phyloP scores from a whole-genome alignment of 2,113 vertebrate species.

The Ictidomys tridecemlineatus region DNA sequence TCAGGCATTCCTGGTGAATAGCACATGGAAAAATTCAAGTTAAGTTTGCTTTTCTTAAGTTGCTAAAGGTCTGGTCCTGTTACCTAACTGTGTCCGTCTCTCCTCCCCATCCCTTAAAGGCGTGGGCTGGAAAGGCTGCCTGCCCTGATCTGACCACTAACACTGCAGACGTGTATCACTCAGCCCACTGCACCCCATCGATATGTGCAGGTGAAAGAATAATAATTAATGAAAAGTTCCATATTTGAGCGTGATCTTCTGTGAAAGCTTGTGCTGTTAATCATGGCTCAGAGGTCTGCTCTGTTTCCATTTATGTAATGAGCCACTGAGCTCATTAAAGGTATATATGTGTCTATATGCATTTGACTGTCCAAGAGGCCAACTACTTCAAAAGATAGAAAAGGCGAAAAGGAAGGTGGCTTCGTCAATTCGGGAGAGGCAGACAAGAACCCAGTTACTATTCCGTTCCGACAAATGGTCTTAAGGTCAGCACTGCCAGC shows the following conservation, averaged over 20 bases:
- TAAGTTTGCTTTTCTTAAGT: neutral
- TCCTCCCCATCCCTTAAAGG: neutral
- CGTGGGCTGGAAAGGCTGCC: neutral
- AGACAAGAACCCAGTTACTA: neutral
- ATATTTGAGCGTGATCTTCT: neutral
- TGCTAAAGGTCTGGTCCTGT: neutral
- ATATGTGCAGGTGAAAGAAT: neutral
- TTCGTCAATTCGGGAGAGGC: neutral
- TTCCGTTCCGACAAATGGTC: neutral
- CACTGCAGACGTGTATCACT: neutral
- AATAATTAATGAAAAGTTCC: neutral
- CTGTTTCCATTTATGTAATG: neutral
- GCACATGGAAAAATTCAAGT: neutral
- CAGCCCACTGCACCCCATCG: neutral
- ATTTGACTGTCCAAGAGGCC: neutral
- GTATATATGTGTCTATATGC: too few species aligned
- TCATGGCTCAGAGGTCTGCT: neutral
- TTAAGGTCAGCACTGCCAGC: neutral
- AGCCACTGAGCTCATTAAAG: neutral
- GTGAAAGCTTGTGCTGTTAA: neutral
- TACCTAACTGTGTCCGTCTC: neutral
- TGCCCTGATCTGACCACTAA: neutral
- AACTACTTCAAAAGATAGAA: neutral
- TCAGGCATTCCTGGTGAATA: neutral
- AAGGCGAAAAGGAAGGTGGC: neutral